Conservation (phyloP, 1,140 invertebrate species). For the Leptinotarsa defecta region DNA sequence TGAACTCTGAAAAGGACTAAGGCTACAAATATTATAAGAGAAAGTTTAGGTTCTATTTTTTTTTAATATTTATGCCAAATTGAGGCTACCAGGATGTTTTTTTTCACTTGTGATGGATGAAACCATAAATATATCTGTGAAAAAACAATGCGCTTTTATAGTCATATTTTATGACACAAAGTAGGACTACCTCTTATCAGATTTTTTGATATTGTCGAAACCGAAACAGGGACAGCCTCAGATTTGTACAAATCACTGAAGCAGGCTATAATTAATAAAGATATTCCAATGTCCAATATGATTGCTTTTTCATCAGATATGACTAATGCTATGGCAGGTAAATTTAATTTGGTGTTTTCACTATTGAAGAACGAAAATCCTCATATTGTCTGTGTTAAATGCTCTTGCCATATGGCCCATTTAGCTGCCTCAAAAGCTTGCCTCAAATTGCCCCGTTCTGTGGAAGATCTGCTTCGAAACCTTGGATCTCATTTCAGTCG, state of each 20-base stretch:
- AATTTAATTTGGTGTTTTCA: slow-evolving; percentile 41
- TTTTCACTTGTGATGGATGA: slow-evolving; percentile 34
- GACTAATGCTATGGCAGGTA: slow-evolving; percentile 20
- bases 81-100: slow-evolving; percentile 10
- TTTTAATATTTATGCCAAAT: neutral
- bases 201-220: neutral
- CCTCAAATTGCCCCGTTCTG: slow-evolving; percentile 18
- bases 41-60: too few relatives aligned
- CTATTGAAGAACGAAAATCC: slow-evolving; percentile 20
- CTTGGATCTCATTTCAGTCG: slow-evolving; percentile 35
- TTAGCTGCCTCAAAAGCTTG: slow-evolving; percentile 25
- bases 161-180: slow-evolving; percentile 32
- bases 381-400: slow-evolving; percentile 21
- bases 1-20: too few relatives aligned
- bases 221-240: neutral
- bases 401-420: slow-evolving; percentile 32
- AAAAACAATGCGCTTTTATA: slow-evolving; percentile 29
- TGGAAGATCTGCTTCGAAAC: slow-evolving; percentile 38
- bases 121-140: slow-evolving; percentile 25
- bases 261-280: slow-evolving; percentile 22
- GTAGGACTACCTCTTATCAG: slow-evolving; percentile 27
- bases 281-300: slow-evolving; percentile 46
- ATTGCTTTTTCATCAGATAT: slow-evolving; percentile 36
- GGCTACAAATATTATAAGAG: too few relatives aligned
- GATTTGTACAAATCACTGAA: neutral